Evolutionary conservation across 2,888 invertebrate genomes (phyloP).

Genomic region (Pantelozetes paolii): DNA sequence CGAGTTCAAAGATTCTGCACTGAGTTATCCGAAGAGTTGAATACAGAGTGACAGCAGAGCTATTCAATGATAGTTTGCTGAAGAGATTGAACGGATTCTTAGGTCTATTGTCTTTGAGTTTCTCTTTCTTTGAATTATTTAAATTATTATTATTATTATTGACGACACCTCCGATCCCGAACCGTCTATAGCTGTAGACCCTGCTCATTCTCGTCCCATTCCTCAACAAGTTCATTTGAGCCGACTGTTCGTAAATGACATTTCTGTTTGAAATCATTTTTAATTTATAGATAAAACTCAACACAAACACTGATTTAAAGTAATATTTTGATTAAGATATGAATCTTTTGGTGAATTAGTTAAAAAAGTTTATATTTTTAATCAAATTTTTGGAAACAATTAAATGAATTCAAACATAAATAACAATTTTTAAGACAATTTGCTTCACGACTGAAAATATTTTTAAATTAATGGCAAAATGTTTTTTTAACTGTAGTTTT

Average conservation of each 20-base stretch:
- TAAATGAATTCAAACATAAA: too few relatives aligned
- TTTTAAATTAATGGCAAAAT: too few relatives aligned
- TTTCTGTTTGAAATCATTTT: neutral
- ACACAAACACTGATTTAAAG: neutral
- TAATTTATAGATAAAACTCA: neutral
- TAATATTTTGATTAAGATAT: too few relatives aligned
- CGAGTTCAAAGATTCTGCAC: conserved; percentile 22
- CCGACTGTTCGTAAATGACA: conserved; percentile 9
- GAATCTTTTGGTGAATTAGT: too few relatives aligned
- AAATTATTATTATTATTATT: neutral
- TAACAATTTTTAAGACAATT: too few relatives aligned
- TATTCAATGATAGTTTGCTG: too few relatives aligned
- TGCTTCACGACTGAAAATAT: too few relatives aligned
- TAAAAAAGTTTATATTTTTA: neutral
- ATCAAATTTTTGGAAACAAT: too few relatives aligned
- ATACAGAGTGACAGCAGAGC: neutral
- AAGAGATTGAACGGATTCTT: conserved; percentile 1
- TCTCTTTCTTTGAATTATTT: neutral
- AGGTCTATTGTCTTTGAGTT: neutral
- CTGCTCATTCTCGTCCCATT: conserved; percentile 3
- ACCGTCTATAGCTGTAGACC: neutral
- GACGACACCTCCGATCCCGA: neutral
- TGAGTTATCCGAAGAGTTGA: conserved; percentile 9
- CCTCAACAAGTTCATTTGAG: neutral
- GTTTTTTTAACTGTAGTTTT: too few relatives aligned